These are phyloP conservation scores for Engystomops pustulosus DNA, from an alignment of 2,113 vertebrate species.

Conservation along the genomic window DNA sequence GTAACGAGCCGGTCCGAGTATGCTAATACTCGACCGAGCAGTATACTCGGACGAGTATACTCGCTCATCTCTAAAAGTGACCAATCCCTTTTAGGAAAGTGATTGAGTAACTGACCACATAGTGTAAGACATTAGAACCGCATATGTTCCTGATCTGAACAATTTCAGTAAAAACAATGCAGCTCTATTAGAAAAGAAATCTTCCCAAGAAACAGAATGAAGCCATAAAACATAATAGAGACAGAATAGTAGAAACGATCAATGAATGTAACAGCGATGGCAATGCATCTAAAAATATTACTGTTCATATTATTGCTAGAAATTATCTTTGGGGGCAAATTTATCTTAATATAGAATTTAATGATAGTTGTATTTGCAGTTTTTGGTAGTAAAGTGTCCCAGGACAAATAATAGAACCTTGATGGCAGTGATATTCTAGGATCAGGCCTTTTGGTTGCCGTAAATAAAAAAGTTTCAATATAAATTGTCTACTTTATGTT, in stretches of 20 bases:
- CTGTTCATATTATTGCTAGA: slow-evolving; percentile 23
- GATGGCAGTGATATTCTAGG: slow-evolving; percentile 12
- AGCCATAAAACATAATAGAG: slow-evolving; percentile 35
- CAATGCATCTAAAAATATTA: slow-evolving; percentile 36
- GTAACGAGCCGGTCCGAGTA: too few relatives aligned
- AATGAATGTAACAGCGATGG: slow-evolving; percentile 17
- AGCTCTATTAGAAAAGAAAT: neutral
- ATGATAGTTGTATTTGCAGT: slow-evolving; percentile 37
- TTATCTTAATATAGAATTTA: slow-evolving; percentile 39
- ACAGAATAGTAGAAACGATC: slow-evolving; percentile 26
- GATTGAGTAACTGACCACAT: too few relatives aligned
- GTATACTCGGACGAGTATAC: too few relatives aligned
- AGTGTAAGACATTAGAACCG: too few relatives aligned
- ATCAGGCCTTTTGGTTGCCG: slow-evolving; percentile 13
- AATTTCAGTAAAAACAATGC: neutral
- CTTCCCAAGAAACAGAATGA: neutral
- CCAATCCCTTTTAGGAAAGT: too few relatives aligned
- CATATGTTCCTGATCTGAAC: neutral
- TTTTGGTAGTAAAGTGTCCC: slow-evolving; percentile 19
- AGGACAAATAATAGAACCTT: slow-evolving; percentile 29
- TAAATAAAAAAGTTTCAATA: slow-evolving; percentile 35
- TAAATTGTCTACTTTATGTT: slow-evolving; percentile 44
- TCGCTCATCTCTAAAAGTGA: too few relatives aligned
- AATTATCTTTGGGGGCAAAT: slow-evolving; percentile 24
- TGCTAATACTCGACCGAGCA: too few relatives aligned